Base-by-base conservation (phyloP, 2,113 vertebrate species). In the Phyllostomus hastatus region DNA sequence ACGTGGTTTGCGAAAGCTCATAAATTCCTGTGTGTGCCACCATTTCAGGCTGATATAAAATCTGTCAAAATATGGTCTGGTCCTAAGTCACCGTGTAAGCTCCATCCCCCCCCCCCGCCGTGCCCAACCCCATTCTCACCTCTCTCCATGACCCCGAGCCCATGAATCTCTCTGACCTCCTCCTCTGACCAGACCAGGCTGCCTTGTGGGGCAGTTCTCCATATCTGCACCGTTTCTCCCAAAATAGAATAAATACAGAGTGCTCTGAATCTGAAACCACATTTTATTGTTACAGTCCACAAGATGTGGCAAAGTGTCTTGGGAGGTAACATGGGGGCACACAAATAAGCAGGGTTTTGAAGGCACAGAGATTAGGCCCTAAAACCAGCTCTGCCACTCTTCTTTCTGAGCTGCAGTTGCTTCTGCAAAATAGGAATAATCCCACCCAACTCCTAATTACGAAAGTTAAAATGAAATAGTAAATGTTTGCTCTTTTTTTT, bases 41-140 rank as follows among this genome's bases (percentile, higher is more conserved):
- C 69, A 85, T 70, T 86, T 67, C 28, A 73, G 33, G 26, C 16
- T 59, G 10, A 72, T 70, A 69, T 46, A 88, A 93, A 94, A 95
- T 59, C 52, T 96, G 78, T 90, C 61, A 78, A 95, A 96, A 94
- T 85, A 16, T 75, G 78, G 4, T 66, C n/a, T 38, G 24, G 26
- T 75, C 41, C 52, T 94, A 78, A 73, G 24, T 89, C 17, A 59
- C 26, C 33, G 59, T 93, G n/a, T 89, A 87, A 96, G 12, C 15
- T 61, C 19, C 78, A 91, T 88, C 54, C 66, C 6, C 31, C 0
- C 26, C 70, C 50, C 66, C 6, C 31, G 0, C 26, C 70, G 38
- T 46, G 3, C 2, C 38, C 72, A 67, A 52, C 33, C 35, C 64
- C 52, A 0, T 64, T 19, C 28, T 73, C 33, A 83, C 61, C 67